Evolutionary conservation across 2,113 vertebrate species (phyloP).

Genomic region (Cisticola juncidis): DNA sequence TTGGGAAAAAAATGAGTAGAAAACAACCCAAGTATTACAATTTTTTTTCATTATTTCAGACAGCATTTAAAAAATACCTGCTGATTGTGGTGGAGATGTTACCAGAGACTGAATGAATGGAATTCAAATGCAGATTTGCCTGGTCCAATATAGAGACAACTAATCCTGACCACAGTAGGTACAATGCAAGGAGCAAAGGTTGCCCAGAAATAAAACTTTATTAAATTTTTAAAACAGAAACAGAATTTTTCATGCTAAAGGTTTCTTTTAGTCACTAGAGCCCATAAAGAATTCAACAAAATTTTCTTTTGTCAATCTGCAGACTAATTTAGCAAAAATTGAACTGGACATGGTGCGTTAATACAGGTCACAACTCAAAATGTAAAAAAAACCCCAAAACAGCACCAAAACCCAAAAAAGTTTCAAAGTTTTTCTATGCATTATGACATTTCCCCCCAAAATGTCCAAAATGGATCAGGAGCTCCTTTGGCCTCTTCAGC

Average conservation of each 20-base stretch:
- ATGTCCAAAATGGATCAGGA: background rate
- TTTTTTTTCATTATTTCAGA: background rate
- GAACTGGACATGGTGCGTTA: background rate
- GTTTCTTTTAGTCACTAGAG: background rate
- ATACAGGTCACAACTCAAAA: background rate
- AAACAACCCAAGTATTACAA: rapidly evolving
- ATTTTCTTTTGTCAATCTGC: background rate
- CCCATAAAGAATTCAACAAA: background rate
- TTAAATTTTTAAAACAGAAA: background rate
- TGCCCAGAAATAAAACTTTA: background rate
- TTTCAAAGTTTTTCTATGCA: background rate
- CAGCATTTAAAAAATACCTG: background rate
- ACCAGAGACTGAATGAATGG: background rate
- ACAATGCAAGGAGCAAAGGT: background rate
- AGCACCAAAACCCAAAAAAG: rapidly evolving
- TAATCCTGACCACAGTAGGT: background rate
- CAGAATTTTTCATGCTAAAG: background rate
- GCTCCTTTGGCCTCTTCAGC: background rate
- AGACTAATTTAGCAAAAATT: background rate
- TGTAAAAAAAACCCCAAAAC: background rate
- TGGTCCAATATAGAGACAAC: rapidly evolving
- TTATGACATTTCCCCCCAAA: rapidly evolving
- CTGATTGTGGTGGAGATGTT: background rate
- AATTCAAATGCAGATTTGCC: background rate
- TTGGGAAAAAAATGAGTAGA: background rate